Conservation (phyloP, 2,113 vertebrate species). For the Gyps fulvus region DNA sequence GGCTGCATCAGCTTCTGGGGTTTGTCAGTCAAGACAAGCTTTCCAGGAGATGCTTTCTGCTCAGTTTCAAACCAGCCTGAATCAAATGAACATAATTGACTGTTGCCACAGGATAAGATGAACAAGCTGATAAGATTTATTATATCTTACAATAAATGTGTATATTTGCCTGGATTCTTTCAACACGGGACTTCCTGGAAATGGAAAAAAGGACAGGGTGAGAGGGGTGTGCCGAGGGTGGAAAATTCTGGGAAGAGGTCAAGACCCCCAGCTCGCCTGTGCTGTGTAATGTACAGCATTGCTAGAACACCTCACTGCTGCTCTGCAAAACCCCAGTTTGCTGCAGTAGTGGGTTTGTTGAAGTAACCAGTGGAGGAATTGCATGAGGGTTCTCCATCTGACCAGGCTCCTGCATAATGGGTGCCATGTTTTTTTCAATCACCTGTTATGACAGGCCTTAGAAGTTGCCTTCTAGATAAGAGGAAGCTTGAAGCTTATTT, state of each 20-base stretch:
- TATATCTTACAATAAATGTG: constrained; percentile 17
- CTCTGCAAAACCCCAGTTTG: not conserved
- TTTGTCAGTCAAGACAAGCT: constrained; percentile 38
- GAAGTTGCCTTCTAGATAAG: constrained; percentile 16
- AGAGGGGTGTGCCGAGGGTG: not conserved
- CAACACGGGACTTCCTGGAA: not conserved
- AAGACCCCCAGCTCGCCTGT: not conserved
- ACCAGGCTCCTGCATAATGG: not conserved
- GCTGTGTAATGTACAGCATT: not conserved
- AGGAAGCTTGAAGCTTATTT: constrained; percentile 24
- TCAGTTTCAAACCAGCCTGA: constrained; percentile 30
- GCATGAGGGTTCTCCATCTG: accelerated
- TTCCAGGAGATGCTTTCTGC: constrained; percentile 19
- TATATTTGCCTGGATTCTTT: not conserved
- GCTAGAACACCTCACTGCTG: not conserved
- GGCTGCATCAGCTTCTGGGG: constrained; percentile 18
- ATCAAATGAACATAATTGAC: constrained; percentile 1
- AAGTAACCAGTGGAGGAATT: not conserved
- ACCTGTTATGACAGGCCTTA: not conserved
- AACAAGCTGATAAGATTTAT: constrained; percentile 55
- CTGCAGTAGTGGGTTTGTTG: not conserved
- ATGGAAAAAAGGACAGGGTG: constrained; percentile 1
- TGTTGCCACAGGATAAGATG: constrained; percentile 39
- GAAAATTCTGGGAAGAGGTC: constrained; percentile 7
- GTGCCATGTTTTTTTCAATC: not conserved